These are phyloP conservation scores for Pseudolaguvia tuberculata DNA, from an alignment of 2,113 vertebrate species.

Conservation along the genomic window DNA sequence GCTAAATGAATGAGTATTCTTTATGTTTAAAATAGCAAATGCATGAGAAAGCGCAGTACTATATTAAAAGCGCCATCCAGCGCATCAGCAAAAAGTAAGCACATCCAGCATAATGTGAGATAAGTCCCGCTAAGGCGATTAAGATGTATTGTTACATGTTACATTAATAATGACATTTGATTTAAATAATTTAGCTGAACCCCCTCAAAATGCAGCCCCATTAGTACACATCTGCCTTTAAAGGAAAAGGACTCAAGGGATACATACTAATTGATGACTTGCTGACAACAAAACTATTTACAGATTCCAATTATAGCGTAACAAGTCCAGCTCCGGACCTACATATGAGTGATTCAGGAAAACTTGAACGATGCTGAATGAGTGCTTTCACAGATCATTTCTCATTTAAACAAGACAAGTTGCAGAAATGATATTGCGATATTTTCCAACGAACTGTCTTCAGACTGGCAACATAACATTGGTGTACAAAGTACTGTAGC, in stretches of 20 bases:
- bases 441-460: neutral
- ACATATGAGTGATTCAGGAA: constrained; percentile 14
- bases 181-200: too few relatives aligned
- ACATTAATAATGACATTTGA: too few relatives aligned
- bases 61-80: too few relatives aligned
- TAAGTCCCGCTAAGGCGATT: too few relatives aligned
- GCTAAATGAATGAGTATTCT: too few relatives aligned
- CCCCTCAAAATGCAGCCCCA: too few relatives aligned
- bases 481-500: neutral
- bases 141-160: too few relatives aligned
- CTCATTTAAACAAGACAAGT: neutral
- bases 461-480: neutral
- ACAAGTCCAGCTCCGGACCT: neutral
- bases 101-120: too few relatives aligned
- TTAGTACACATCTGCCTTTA: neutral
- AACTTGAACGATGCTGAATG: constrained; percentile 24
- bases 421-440: neutral
- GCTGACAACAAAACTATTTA: constrained; percentile 38
- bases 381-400: constrained; percentile 17
- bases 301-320: constrained; percentile 34
- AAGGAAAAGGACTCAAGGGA: neutral
- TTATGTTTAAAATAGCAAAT: too few relatives aligned
- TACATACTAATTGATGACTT: constrained; percentile 21
- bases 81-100: too few relatives aligned
- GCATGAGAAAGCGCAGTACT: too few relatives aligned